phyloP scores from a whole-genome alignment of 2,888 invertebrate genomes.

The Timema podura region DNA sequence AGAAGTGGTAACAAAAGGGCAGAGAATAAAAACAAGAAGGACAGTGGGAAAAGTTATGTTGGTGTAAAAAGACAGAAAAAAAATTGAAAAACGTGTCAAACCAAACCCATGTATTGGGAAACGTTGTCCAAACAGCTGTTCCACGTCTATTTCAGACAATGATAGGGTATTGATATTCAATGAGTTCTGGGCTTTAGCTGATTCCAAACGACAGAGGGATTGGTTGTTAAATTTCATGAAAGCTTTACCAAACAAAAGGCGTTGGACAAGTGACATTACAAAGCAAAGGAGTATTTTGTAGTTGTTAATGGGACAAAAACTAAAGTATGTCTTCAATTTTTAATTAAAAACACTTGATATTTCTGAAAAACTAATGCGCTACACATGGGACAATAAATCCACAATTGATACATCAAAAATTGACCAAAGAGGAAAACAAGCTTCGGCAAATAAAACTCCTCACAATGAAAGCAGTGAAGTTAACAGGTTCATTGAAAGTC shows the following conservation, averaged over 20 bases:
- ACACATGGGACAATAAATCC: constrained; percentile 1
- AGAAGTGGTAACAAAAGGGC: neutral
- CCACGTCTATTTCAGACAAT: neutral
- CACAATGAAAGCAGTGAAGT: constrained; percentile 1
- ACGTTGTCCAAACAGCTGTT: neutral
- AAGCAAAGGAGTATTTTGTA: constrained; percentile 8
- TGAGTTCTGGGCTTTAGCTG: constrained; percentile 5
- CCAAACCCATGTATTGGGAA: neutral
- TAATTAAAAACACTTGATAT: constrained; percentile 10
- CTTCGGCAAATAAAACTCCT: constrained; percentile 3
- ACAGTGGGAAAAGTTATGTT: neutral
- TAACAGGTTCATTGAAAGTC: neutral
- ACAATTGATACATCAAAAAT: neutral
- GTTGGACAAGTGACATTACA: constrained; percentile 1
- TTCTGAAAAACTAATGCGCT: constrained; percentile 2
- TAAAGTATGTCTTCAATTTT: constrained; percentile 3
- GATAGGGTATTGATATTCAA: constrained; percentile 1
- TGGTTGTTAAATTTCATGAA: constrained; percentile 4
- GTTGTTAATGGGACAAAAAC: neutral
- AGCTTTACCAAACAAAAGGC: neutral
- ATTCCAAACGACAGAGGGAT: neutral
- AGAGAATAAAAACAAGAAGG: neutral
- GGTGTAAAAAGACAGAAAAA: constrained; percentile 4
- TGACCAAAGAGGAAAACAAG: neutral
- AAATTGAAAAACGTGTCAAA: no score